These are phyloP conservation scores for Pangasius djambal DNA, from an alignment of 2,797 vertebrate genomes.

Conservation along the genomic window DNA sequence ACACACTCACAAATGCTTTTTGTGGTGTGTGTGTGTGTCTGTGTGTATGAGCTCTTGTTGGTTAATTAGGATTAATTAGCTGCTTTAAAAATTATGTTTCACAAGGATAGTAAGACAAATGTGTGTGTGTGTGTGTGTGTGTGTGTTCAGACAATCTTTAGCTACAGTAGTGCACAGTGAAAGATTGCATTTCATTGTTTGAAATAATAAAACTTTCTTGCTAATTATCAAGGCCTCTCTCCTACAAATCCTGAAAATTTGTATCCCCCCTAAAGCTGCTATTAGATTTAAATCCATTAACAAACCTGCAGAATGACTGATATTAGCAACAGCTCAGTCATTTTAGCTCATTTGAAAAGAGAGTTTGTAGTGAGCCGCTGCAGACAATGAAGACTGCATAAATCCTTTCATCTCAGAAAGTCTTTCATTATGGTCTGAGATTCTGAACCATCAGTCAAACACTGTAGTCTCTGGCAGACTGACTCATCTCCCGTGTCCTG, in stretches of 20 bases:
- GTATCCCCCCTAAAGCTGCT: not conserved
- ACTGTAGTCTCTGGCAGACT: constrained; percentile 26
- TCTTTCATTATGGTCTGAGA: constrained; percentile 40
- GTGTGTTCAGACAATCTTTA: not conserved
- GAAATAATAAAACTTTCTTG: not conserved
- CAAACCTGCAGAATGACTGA: not conserved
- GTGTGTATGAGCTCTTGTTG: not conserved
- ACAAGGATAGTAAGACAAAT: no score
- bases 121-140: not conserved
- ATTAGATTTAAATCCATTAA: not conserved
- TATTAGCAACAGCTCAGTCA: not conserved
- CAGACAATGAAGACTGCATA: constrained; percentile 3
- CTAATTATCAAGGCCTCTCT: not conserved
- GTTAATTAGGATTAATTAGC: no score
- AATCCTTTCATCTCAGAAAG: constrained; percentile 29
- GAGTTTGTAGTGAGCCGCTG: not conserved
- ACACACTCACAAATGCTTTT: not conserved
- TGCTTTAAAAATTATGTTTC: no score
- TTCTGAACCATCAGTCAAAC: constrained; percentile 34
- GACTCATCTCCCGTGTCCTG: constrained; percentile 41
- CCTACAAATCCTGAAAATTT: not conserved
- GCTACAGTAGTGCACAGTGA: not conserved
- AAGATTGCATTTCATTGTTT: not conserved
- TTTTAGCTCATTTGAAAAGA: constrained; percentile 10
- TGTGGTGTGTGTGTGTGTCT: not conserved